Evolutionary conservation across 2,888 invertebrate species (phyloP), one percentile per base, ranked within the genome.

Genomic region (Hipparchia sbordonii): DNA sequence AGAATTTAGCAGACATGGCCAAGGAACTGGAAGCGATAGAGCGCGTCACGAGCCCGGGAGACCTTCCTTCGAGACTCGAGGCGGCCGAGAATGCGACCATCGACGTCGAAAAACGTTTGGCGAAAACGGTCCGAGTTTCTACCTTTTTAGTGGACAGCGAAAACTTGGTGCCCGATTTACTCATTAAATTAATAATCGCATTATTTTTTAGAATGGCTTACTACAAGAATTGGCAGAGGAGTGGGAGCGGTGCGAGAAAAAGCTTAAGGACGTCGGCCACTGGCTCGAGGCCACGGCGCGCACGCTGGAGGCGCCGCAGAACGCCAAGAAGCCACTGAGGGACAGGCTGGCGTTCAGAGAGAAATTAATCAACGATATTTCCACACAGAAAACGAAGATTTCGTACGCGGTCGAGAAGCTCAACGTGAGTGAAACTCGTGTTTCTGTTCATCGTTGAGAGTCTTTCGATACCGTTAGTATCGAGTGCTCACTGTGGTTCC

Each of bases 181-280:
- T 68, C 39, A 45, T 39, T 2, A 5, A 39, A 46, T 33, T 39
- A n/a, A 12, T 54, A 46, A 39, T 61, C 75, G 72, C 72, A 77
- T 74, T 65, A 77, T 79, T 78, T 94, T 95, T 76, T 90, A 98
- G 98, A 97, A 97, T 86, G 97, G 97, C 63, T 92, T 98, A 80
- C 94, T 98, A 74, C 97, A 97, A 95, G 98, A 98, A 92, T 96
- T 98, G 70, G 96, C 97, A 66, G 98, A 98, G 87, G 98, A 98
- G 93, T 98, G 98, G 98, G 98, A 98, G 87, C 97, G 98, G 89
- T 98, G 98, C 90, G 98, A 98, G 90, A 97, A 96, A 88, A 98
- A 99, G 89, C 95, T 98, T 88, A 97, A 97, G 88, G 98, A 98
- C 81, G 97, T 97, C 63, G 96, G 96, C 75, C 95, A 95, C 78